Conservation (phyloP, 2,888 invertebrate genomes). For the Pachliopta kotzebuea region DNA sequence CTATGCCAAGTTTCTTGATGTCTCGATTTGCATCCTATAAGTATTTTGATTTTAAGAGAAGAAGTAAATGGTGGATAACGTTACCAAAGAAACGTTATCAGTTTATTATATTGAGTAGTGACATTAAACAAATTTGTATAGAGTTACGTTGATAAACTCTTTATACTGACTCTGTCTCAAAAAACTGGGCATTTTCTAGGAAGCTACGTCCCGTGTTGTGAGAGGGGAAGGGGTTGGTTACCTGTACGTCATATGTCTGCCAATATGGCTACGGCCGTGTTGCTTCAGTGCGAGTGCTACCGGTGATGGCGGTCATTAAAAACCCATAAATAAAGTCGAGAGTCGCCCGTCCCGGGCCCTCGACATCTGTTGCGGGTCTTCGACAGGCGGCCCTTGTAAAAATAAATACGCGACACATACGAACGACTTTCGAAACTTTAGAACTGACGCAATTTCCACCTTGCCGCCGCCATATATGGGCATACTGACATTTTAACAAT, state of each 20-base stretch:
- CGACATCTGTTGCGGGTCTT: conserved; percentile 62
- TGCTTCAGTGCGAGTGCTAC: conserved; percentile 30
- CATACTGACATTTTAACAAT: conserved; percentile 27
- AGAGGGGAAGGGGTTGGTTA: too few relatives aligned
- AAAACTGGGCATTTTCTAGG: too few relatives aligned
- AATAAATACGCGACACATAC: conserved; percentile 42
- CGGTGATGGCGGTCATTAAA: conserved; percentile 59
- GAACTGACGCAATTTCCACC: conserved; percentile 31
- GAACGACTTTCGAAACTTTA: conserved; percentile 32
- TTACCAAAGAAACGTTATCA: too few relatives aligned
- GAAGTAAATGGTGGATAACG: too few relatives aligned
- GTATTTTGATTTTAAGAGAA: too few relatives aligned
- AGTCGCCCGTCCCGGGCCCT: conserved; percentile 42
- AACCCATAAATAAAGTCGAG: conserved; percentile 67
- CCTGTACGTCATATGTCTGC: conserved; percentile 23
- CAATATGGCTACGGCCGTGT: conserved; percentile 31
- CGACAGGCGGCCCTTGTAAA: conserved; percentile 55
- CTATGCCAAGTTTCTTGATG: too few relatives aligned
- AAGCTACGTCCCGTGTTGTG: too few relatives aligned
- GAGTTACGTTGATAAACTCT: too few relatives aligned
- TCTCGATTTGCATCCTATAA: too few relatives aligned
- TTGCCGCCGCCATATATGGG: conserved; percentile 25
- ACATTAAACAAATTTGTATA: too few relatives aligned
- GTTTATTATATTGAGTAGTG: too few relatives aligned
- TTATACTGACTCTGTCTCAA: too few relatives aligned